phyloP scores from a whole-genome alignment of 1,140 invertebrate genomes.

The Alviniconcha marisindica region DNA sequence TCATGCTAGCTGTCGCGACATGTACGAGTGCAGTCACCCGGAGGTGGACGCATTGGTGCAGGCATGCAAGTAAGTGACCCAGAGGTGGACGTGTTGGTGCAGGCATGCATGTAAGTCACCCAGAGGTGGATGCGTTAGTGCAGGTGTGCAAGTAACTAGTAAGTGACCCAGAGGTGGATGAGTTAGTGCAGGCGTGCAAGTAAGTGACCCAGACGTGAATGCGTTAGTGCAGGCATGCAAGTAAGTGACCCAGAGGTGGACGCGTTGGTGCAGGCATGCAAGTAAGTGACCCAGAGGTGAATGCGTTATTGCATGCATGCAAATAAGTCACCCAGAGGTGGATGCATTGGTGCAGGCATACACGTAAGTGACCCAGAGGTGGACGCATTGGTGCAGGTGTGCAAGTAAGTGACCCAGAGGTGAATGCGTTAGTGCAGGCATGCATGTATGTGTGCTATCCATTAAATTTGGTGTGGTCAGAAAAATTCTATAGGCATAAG shows the following conservation, averaged over 20 bases:
- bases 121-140: too few species aligned
- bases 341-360: slow-evolving; percentile 90
- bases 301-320: too few species aligned
- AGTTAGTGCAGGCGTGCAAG: too few species aligned
- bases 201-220: too few species aligned
- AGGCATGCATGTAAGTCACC: slow-evolving; percentile 80
- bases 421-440: too few species aligned
- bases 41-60: slow-evolving; percentile 90
- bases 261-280: slow-evolving; percentile 87
- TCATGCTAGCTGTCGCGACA: slow-evolving; percentile 88
- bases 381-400: slow-evolving; percentile 88
- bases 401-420: slow-evolving; percentile 75
- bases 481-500: too few species aligned
- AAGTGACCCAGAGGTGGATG: slow-evolving; percentile 94
- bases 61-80: slow-evolving; percentile 79
- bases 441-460: not conserved
- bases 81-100: slow-evolving; percentile 87
- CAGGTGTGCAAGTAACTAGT: too few species aligned
- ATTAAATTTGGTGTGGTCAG: too few species aligned
- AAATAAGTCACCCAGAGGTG: slow-evolving; percentile 88
- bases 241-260: slow-evolving; percentile 81
- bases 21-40: slow-evolving; percentile 97
- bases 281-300: slow-evolving; percentile 60
- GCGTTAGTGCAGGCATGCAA: slow-evolving; percentile 87
- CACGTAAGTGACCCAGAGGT: slow-evolving; percentile 77